Evolutionary conservation across 1,140 invertebrate species (phyloP).

Genomic region (Neelides sp.): DNA sequence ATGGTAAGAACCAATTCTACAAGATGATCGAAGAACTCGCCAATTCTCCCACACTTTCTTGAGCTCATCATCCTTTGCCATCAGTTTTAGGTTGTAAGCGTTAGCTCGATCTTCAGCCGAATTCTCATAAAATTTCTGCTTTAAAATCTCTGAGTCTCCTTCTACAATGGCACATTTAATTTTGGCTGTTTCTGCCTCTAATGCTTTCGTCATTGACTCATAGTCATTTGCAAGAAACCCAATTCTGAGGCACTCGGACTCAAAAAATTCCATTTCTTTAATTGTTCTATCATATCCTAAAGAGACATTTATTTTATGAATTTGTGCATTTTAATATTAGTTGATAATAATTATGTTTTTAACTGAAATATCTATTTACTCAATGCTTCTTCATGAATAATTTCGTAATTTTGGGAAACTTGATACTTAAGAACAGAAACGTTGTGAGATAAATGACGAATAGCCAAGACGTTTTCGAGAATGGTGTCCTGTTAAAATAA

Average conservation of each 20-base stretch:
- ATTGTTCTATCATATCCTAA: conserved; percentile 12
- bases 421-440: background rate
- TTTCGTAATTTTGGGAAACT: conserved; percentile 2
- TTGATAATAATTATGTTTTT: background rate
- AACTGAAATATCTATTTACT: background rate
- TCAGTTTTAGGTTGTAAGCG: conserved; percentile 11
- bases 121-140: conserved; percentile 14
- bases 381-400: conserved; percentile 10
- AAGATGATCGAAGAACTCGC: conserved; percentile 19
- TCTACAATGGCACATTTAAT: conserved; percentile 14
- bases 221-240: conserved; percentile 15
- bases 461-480: background rate
- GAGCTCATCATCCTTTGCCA: conserved; percentile 17
- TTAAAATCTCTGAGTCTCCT: conserved; percentile 12
- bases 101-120: conserved; percentile 10
- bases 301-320: background rate
- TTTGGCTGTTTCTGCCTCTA: conserved; percentile 18
- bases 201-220: conserved; percentile 5
- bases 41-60: conserved; percentile 17
- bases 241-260: conserved; percentile 10
- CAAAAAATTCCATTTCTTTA: conserved; percentile 18
- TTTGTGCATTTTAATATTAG: background rate
- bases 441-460: background rate
- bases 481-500: background rate
- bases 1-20: conserved; percentile 27